A percentile compares a stretch with the other conserved stretches of the same genome.
Conservation (phyloP, 2,113 vertebrate species). For the Gallinago media region DNA sequence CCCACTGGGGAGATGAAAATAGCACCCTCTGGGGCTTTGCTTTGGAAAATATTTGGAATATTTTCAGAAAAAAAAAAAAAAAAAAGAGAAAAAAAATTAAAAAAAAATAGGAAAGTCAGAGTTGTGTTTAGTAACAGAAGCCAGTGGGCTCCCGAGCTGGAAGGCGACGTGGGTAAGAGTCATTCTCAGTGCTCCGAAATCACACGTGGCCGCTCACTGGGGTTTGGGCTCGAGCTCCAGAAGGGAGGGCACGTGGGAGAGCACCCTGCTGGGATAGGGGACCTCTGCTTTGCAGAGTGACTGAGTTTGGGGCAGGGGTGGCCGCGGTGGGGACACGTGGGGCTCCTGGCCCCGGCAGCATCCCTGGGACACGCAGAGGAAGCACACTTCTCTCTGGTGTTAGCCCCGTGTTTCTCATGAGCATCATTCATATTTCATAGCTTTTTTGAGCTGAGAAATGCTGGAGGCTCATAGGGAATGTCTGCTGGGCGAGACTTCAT, state of each 20-base stretch:
- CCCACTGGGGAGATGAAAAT: slow-evolving; percentile 10
- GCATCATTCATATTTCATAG: slow-evolving; percentile 28
- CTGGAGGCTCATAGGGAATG: slow-evolving; percentile 43
- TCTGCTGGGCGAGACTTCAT: neutral
- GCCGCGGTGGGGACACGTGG: fast-evolving
- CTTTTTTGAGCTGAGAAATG: neutral
- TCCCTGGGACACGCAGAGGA: fast-evolving
- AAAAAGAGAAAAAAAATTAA: too few relatives aligned
- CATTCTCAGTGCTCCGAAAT: neutral
- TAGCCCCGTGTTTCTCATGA: neutral
- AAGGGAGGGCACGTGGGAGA: neutral
- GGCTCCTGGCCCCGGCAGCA: neutral
- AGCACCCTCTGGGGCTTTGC: slow-evolving; percentile 14
- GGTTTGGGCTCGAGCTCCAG: fast-evolving
- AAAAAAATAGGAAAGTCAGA: neutral
- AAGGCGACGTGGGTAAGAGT: neutral
- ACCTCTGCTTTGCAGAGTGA: neutral
- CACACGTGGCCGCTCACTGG: fast-evolving
- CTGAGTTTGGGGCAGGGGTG: neutral
- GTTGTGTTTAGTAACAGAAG: slow-evolving; percentile 18
- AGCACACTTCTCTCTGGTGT: fast-evolving
- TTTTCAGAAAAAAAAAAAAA: neutral
- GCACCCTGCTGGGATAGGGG: fast-evolving
- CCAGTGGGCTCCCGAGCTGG: neutral
- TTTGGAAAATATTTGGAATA: slow-evolving; percentile 51